These are phyloP conservation scores for Mantis religiosa DNA, from an alignment of 2,888 invertebrate species.

Conservation along the genomic window DNA sequence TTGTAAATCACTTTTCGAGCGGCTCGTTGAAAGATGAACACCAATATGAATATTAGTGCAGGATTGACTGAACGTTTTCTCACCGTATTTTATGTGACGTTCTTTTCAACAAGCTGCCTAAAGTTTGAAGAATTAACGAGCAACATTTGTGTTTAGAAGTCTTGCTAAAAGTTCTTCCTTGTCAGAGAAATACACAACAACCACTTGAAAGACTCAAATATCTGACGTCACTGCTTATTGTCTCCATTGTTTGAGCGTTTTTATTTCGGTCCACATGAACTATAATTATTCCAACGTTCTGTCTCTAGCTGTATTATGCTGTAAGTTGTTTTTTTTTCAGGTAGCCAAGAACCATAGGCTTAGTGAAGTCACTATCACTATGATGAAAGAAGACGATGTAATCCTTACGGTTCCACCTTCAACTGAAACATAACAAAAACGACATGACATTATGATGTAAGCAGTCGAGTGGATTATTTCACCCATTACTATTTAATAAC, in stretches of 20 bases:
- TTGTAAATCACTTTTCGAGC: no score
- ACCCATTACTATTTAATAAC: no score
- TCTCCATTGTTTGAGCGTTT: not conserved
- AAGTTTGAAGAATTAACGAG: no score
- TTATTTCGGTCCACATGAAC: not conserved
- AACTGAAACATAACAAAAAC: conserved; percentile 3
- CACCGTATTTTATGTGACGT: no score
- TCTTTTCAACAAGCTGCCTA: no score
- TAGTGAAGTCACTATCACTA: not conserved
- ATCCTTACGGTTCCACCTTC: not conserved
- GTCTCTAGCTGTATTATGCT: not conserved
- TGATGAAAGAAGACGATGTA: not conserved
- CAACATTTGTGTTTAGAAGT: no score
- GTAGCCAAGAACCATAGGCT: not conserved
- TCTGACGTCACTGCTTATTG: not conserved
- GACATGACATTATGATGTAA: not conserved
- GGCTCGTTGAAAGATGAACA: no score
- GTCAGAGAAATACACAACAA: no score
- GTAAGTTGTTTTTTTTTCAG: not conserved
- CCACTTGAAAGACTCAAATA: not conserved
- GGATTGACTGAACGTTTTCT: no score
- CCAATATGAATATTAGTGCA: no score
- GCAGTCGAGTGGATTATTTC: not conserved
- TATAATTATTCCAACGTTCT: no score
- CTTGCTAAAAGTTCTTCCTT: no score